Evolutionary conservation across 2,888 invertebrate genomes (phyloP).

Genomic region (Hydrotaea cyrtoneurina): DNA sequence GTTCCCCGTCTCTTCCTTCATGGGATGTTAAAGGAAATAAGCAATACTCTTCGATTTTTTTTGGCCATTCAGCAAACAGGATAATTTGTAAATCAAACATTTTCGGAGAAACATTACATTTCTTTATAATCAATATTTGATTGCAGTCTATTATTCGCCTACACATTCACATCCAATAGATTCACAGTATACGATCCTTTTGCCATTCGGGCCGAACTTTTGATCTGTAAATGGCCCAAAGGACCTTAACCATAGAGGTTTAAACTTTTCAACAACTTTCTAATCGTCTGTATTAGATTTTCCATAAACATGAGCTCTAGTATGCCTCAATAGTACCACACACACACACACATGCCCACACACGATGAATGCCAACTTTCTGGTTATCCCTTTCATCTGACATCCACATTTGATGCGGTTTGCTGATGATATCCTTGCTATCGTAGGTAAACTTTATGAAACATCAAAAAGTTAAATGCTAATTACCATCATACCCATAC

Average conservation of each 20-base stretch:
- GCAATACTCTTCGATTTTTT: too few species aligned
- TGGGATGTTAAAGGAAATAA: too few species aligned
- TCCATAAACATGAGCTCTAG: not conserved
- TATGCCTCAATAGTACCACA: not conserved
- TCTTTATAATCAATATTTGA: too few species aligned
- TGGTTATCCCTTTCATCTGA: constrained; percentile 22
- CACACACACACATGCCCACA: not conserved
- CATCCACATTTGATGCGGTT: constrained; percentile 13
- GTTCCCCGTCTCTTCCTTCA: too few species aligned
- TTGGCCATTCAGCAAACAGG: too few species aligned
- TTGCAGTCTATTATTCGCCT: too few species aligned
- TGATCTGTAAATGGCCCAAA: not conserved
- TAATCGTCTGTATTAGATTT: constrained; percentile 4
- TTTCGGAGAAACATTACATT: too few species aligned
- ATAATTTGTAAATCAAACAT: too few species aligned
- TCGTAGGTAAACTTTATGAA: constrained; percentile 61
- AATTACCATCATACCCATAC: constrained; percentile 50
- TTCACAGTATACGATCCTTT: not conserved
- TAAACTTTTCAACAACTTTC: constrained; percentile 7
- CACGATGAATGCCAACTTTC: not conserved
- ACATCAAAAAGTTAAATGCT: constrained; percentile 65
- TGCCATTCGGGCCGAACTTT: not conserved
- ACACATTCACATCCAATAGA: too few species aligned
- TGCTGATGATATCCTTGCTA: constrained; percentile 22
- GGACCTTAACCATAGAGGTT: not conserved